phyloP scores from a whole-genome alignment of 2,888 invertebrate species.

The Amphipoea oculea region DNA sequence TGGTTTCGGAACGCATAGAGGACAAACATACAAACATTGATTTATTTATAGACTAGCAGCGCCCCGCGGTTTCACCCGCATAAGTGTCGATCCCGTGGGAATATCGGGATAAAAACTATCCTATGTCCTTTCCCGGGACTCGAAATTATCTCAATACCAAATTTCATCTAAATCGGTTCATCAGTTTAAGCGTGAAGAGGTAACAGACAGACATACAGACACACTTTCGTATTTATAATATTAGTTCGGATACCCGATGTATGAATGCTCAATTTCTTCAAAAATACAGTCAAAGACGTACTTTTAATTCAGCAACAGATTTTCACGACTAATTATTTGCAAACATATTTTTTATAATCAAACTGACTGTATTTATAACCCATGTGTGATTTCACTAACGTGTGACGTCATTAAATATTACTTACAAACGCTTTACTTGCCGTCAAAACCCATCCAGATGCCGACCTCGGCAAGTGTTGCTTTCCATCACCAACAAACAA shows the following conservation, averaged over 20 bases:
- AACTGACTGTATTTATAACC: conserved; percentile 24
- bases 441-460: not conserved
- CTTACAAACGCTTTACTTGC: conserved; percentile 53
- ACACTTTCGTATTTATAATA: too few species aligned
- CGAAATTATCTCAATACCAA: too few species aligned
- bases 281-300: conserved; percentile 39
- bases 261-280: conserved; percentile 47
- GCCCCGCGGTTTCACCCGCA: too few species aligned
- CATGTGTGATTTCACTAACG: conserved; percentile 59
- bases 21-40: too few species aligned
- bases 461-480: not conserved
- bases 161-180: too few species aligned
- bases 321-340: not conserved
- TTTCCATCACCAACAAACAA: conserved; percentile 19
- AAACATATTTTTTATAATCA: not conserved
- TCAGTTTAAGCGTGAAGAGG: too few species aligned
- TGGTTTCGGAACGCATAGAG: too few species aligned
- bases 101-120: too few species aligned
- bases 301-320: not conserved
- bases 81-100: too few species aligned
- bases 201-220: too few species aligned
- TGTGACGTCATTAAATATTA: conserved; percentile 53
- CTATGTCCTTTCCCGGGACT: too few species aligned
- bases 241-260: not conserved
- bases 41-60: not conserved